Percentiles rank a stretch among this genome's conserved stretches.
Conservation (phyloP, 2,797 vertebrate species). For the Amphiprion clarkii region DNA sequence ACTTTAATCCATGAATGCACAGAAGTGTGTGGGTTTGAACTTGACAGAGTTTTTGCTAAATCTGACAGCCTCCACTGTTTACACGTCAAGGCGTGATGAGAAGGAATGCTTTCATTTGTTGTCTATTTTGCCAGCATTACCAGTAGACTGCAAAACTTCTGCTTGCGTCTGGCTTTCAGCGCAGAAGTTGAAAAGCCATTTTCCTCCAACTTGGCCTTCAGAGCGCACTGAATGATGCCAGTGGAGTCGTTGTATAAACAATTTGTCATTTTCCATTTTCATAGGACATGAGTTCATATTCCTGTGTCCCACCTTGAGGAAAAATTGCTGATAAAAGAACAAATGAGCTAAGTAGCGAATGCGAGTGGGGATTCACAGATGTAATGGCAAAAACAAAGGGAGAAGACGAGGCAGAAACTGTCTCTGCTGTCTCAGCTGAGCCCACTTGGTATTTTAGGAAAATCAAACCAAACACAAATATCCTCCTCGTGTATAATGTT, state of each 20-base stretch:
- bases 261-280: conserved; percentile 20
- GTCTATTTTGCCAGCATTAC: conserved; percentile 1
- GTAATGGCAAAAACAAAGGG: conserved; percentile 14
- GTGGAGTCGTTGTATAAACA: conserved; percentile 19
- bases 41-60: conserved; percentile 39
- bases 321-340: conserved; percentile 38
- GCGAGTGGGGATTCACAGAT: conserved; percentile 15
- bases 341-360: conserved; percentile 34
- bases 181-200: conserved; percentile 18
- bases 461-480: conserved; percentile 15
- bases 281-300: conserved; percentile 10
- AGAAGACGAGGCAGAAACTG: background rate
- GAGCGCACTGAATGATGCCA: conserved; percentile 6
- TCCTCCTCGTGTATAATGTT: conserved; percentile 30
- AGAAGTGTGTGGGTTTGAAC: conserved; percentile 55
- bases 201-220: conserved; percentile 5
- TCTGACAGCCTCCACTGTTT: conserved; percentile 56
- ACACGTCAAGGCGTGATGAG: conserved; percentile 34
- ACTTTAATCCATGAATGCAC: conserved; percentile 30
- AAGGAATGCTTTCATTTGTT: conserved; percentile 38
- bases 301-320: conserved; percentile 17
- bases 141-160: background rate
- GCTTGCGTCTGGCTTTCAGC: conserved; percentile 8
- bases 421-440: conserved; percentile 17
- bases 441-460: conserved; percentile 29